Percentiles rank a stretch among this genome's conserved stretches.
Evolutionary conservation across 2,797 vertebrate genomes (phyloP).

Genomic region (Glyptemys insculpta): DNA sequence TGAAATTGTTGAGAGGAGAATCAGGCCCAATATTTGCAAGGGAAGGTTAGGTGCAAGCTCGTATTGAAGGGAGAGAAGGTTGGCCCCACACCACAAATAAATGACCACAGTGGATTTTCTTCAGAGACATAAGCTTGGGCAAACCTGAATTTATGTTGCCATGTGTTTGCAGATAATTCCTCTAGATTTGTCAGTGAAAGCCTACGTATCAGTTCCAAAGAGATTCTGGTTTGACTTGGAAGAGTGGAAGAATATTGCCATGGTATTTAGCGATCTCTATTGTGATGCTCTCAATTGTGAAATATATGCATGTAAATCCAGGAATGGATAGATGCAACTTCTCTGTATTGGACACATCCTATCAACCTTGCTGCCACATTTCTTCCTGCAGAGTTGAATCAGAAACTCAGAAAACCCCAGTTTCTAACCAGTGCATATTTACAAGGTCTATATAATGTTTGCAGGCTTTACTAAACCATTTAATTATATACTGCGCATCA

Average conservation of each 20-base stretch:
- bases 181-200: conserved; percentile 31
- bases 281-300: background rate
- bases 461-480: background rate
- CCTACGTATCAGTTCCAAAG: background rate
- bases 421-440: background rate
- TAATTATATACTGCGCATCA: background rate
- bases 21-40: background rate
- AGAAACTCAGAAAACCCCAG: background rate
- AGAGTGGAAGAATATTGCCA: background rate
- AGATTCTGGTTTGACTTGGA: background rate
- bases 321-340: background rate
- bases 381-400: background rate
- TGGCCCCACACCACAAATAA: background rate
- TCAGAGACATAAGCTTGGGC: background rate
- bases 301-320: background rate
- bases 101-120: background rate
- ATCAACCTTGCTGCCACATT: background rate
- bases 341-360: background rate
- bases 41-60: background rate
- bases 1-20: background rate
- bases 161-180: rapidly evolving
- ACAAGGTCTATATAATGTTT: background rate
- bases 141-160: conserved; percentile 14
- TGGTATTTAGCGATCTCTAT: background rate
- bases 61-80: background rate